Conservation (phyloP, 2,888 invertebrate genomes). For the Cyclophora albipunctata region DNA sequence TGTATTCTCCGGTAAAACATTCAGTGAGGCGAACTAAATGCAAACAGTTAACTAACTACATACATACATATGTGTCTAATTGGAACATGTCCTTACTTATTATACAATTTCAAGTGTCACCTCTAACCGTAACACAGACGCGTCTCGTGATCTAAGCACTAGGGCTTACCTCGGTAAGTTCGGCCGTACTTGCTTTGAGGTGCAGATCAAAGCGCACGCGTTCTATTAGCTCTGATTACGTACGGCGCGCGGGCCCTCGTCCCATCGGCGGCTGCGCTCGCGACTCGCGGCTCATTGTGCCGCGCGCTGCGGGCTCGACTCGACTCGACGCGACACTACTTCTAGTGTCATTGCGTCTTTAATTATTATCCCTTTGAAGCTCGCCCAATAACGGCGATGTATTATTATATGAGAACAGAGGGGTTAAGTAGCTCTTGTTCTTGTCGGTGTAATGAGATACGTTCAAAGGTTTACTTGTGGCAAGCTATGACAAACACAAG, state of each 20-base stretch:
- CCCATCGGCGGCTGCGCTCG: slow-evolving; percentile 10
- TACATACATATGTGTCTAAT: too few relatives aligned
- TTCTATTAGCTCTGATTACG: slow-evolving; percentile 75
- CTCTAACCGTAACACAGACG: slow-evolving; percentile 6
- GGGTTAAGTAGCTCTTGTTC: slow-evolving; percentile 1
- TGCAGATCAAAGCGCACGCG: slow-evolving; percentile 71
- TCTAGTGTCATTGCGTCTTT: slow-evolving; percentile 62
- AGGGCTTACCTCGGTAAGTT: slow-evolving; percentile 29
- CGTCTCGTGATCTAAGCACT: too few relatives aligned
- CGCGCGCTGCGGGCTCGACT: slow-evolving; percentile 9
- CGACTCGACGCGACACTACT: slow-evolving; percentile 38
- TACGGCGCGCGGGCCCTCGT: slow-evolving; percentile 36
- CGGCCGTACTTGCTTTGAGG: slow-evolving; percentile 63
- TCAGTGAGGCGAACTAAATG: too few relatives aligned
- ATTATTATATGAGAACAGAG: background rate
- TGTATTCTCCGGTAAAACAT: too few relatives aligned
- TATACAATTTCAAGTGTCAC: too few relatives aligned
- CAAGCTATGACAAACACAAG: too few relatives aligned
- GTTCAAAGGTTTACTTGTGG: too few relatives aligned
- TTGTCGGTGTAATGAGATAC: background rate
- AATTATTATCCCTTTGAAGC: slow-evolving; percentile 46
- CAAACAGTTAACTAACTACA: too few relatives aligned
- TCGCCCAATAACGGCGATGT: slow-evolving; percentile 15
- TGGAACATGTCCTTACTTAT: too few relatives aligned
- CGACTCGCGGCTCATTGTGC: slow-evolving; percentile 10